Evolutionary conservation across 30 jellyfish, hydroid and myxozoan genomes (phyloP), one percentile per base, ranked within the genome.

Genomic region (Hydractinia echinata): DNA sequence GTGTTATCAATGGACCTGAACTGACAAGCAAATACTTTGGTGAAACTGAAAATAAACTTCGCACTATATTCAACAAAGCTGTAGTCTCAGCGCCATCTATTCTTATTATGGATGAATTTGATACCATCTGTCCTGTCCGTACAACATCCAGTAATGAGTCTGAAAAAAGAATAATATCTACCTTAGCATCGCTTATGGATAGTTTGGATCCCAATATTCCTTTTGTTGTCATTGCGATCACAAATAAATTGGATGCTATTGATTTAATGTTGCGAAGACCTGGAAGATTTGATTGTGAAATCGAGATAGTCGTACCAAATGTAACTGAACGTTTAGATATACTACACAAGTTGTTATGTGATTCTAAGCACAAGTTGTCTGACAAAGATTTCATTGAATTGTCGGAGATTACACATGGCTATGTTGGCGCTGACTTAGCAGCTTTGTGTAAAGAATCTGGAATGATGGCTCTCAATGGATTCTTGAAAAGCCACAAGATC

Each of bases 301-400:
- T 88, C 61, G 99, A 94, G 76, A 71, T 94, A 55, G 95, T 91
- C 20, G 97, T 94, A 7, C 99, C 99, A 1, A 94, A 94, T 66
- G 67, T 89, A 10, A 67, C 13, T 7, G 96, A 86, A 67, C 78
- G 99, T 72, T 72, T 84, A 21, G 95, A 88, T 15, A 88, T 94
- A 14, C 79, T 94, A 53, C 54, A 21, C 21, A 83, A 82, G 50
- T 83, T 94, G 48, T 61, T 94, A 11, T 54, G 71, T 10, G 68
- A 71, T 48, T 70, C 72, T 56, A 85, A 76, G 54, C 94, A 87
- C 71, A 19, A 53, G 51, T 19, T 94, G 55, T 18, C 87, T 7
- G 76, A 79, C 10, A 73, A 68, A 4, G 89, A 82, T 50, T 53
- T 88, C 51, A 81, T 76, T 54, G 84, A 77, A 89, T 82, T 88